Percentiles rank a stretch among this genome's conserved stretches.
phyloP scores from a whole-genome alignment of 2,797 vertebrate species.

The Merluccius polli region DNA sequence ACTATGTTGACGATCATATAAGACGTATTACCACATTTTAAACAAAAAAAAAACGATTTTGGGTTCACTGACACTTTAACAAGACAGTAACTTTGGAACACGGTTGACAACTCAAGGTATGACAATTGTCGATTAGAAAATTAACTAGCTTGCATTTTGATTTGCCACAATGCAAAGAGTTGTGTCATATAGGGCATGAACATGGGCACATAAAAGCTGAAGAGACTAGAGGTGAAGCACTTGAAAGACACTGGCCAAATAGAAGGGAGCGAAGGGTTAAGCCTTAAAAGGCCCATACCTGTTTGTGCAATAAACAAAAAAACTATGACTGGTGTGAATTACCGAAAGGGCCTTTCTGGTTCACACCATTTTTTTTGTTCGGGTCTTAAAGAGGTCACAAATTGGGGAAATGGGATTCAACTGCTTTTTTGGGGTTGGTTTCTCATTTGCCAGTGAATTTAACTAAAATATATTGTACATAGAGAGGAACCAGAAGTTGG shows the following conservation, averaged over 20 bases:
- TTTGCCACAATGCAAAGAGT: not conserved
- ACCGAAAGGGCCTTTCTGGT: not conserved
- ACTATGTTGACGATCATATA: too few species aligned
- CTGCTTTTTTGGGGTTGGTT: not conserved
- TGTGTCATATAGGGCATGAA: not conserved
- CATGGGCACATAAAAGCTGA: not conserved
- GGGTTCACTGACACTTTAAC: too few species aligned
- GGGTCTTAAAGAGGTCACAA: not conserved
- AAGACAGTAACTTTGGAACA: not conserved
- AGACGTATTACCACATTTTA: too few species aligned
- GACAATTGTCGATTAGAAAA: not conserved
- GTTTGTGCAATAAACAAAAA: constrained; percentile 2
- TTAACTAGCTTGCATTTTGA: not conserved
- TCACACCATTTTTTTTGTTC: not conserved
- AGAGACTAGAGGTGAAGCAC: not conserved
- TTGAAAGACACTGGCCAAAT: not conserved
- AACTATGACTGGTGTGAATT: not conserved
- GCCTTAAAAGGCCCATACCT: not conserved
- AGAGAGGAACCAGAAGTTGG: not conserved
- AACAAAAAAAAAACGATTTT: too few species aligned
- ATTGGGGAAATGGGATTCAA: not conserved
- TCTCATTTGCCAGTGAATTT: not conserved
- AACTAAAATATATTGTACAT: not conserved
- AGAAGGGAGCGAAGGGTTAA: not conserved
- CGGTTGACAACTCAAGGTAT: not conserved